Percentiles rank a stretch among this genome's conserved stretches.
phyloP scores from a whole-genome alignment of 2,113 vertebrate species.

The Isurus oxyrinchus region DNA sequence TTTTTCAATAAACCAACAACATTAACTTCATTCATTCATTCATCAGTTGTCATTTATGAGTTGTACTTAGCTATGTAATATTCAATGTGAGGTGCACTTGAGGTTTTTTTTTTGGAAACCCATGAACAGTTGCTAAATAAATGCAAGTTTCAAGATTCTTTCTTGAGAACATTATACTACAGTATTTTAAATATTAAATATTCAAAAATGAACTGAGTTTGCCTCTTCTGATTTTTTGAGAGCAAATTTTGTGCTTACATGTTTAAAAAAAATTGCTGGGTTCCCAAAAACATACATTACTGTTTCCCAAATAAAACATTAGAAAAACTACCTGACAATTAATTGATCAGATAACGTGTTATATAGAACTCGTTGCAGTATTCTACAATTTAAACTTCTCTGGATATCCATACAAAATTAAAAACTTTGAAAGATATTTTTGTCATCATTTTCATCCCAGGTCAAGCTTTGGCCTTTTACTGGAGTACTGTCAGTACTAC shows the following conservation, averaged over 20 bases:
- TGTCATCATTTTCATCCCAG: not conserved
- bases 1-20: not conserved
- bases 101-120: not conserved
- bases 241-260: not conserved
- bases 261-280: not conserved
- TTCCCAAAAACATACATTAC: not conserved
- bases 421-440: not conserved
- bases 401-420: not conserved
- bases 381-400: not conserved
- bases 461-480: not conserved
- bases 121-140: not conserved
- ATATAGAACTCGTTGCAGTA: not conserved
- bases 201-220: not conserved
- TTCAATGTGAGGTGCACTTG: not conserved
- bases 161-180: not conserved
- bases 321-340: not conserved
- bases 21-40: not conserved
- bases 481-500: not conserved
- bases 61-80: not conserved
- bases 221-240: not conserved
- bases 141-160: not conserved
- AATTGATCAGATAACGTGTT: not conserved
- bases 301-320: not conserved
- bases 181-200: not conserved
- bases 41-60: not conserved